Evolutionary conservation across 2,113 vertebrate species (phyloP), one percentile per base, ranked within the genome.

Genomic region (Entelurus aequoreus): DNA sequence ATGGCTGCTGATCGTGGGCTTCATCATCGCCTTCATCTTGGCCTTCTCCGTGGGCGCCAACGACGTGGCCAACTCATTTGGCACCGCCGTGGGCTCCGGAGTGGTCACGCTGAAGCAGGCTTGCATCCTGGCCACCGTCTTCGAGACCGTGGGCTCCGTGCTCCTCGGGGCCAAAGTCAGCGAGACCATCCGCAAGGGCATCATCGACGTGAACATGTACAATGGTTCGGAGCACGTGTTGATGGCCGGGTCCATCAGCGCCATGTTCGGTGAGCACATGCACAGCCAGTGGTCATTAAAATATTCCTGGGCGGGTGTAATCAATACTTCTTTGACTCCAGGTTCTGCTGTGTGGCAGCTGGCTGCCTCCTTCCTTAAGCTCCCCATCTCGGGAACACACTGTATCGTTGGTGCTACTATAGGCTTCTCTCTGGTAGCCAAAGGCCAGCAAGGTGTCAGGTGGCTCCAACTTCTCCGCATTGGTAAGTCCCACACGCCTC

Each of bases 381-480:
- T 98, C 6, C 97, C 97, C 51, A 98, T 99, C 68, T 98, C 97
- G 79, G 97, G 97, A 54, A 99, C 97, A 42, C 97, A 98, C 85
- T 99, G 97, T 79, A 99, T 99, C 6, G 96, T 98, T 8, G 97
- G 96, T n/a, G 97, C 96, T 0, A 99, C 96, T 40, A 96, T 98
- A 6, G 96, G 97, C 52, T 99, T 92, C 73, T 96, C 94, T 0
- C 74, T 99, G 35, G 96, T 98, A 71, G 94, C 95, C 11, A 77
- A 63, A 82, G 95, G 95, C 16, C 90, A 92, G 35, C 49, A 92
- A 62, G 95, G 95, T 14, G 93, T 99, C 76, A 91, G 65, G 69
- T 98, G 96, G 97, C 67, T 90, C 0, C 90, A 95, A 76, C 90
- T 99, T 62, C 87, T 98, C 11, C 92, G 95, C 72, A 97, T 98